Conservation (phyloP, 1,140 invertebrate genomes). For the Cotesia chilonis region DNA sequence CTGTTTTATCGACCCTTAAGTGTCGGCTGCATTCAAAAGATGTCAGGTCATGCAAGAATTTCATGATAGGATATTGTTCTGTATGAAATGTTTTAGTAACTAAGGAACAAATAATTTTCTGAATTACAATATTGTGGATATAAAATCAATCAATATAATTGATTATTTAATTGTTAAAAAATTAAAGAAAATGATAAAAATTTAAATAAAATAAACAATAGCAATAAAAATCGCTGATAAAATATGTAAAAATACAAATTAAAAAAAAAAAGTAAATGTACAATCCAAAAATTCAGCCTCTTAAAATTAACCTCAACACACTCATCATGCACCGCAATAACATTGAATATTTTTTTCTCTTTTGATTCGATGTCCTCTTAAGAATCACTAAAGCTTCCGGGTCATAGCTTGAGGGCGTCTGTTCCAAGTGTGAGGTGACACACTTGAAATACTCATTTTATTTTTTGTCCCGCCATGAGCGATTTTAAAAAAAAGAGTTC, state of each 20-base stretch:
- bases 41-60: constrained; percentile 7
- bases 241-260: no score
- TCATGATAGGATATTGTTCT: background rate
- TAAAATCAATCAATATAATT: no score
- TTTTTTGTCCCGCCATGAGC: constrained; percentile 9
- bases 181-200: no score
- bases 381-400: constrained; percentile 51
- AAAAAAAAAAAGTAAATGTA: no score
- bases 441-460: background rate
- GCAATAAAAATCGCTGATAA: no score
- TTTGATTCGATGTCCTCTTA: constrained; percentile 29
- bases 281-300: background rate
- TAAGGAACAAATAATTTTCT: no score
- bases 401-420: constrained; percentile 46
- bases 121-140: no score
- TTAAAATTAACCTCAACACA: background rate
- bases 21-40: background rate
- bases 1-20: background rate
- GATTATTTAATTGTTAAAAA: no score
- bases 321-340: no score
- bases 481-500: constrained; percentile 19
- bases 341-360: background rate
- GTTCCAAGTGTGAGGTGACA: constrained; percentile 22
- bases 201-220: no score
- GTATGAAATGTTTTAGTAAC: no score